Conservation (phyloP, 2,888 invertebrate genomes). For the Tetragnatha montana region DNA sequence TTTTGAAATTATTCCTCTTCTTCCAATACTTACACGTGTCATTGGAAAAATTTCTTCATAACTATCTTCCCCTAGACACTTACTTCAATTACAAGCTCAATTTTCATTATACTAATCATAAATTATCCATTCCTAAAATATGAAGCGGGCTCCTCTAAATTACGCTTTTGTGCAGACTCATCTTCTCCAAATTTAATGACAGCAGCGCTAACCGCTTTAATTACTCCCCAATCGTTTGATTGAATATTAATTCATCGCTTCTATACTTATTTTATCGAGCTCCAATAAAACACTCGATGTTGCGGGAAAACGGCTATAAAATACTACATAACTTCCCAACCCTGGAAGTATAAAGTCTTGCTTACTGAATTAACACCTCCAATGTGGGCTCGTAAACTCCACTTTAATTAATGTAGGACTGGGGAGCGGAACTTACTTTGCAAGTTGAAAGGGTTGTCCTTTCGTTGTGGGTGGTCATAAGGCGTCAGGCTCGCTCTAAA, state of each 20-base stretch:
- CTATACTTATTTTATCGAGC: background rate
- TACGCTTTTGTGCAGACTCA: background rate
- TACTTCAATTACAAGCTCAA: no score
- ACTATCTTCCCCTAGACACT: no score
- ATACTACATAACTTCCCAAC: slow-evolving; percentile 50
- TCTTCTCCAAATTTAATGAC: background rate
- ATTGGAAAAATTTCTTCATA: no score
- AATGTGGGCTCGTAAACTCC: slow-evolving; percentile 33
- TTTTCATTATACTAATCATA: no score
- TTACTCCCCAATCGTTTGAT: background rate
- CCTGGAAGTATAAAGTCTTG: slow-evolving; percentile 43
- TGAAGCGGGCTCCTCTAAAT: no score
- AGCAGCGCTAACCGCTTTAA: background rate
- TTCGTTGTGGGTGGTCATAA: background rate
- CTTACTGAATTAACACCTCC: slow-evolving; percentile 42
- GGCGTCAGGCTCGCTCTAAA: background rate
- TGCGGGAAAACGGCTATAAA: slow-evolving; percentile 28
- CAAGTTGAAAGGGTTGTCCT: slow-evolving; percentile 37
- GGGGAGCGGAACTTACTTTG: slow-evolving; percentile 37
- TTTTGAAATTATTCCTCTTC: no score
- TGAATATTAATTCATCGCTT: background rate
- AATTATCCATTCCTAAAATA: no score
- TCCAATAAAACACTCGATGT: background rate
- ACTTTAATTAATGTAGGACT: slow-evolving; percentile 57
- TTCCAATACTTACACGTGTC: no score